Evolutionary conservation across 2,113 vertebrate species (phyloP).

Genomic region (Boulengeromyrus knoepffleri): DNA sequence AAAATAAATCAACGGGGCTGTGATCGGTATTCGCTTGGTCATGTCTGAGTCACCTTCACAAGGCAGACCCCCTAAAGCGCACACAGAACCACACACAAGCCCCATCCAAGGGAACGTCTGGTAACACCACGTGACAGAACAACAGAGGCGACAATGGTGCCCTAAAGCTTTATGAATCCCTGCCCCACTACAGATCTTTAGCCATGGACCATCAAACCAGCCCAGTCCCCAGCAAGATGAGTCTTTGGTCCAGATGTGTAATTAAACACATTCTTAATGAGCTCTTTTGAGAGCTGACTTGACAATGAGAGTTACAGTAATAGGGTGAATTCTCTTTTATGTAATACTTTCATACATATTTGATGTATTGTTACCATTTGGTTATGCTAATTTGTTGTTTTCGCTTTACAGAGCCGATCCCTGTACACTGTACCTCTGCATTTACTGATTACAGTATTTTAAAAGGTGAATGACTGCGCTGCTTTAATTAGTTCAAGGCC

Average conservation of each 20-base stretch:
- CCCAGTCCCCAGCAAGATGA: not conserved
- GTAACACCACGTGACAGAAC: not conserved
- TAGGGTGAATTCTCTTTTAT: not conserved
- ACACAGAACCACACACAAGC: not conserved
- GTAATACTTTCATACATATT: not conserved
- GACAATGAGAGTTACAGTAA: not conserved
- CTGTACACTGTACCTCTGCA: not conserved
- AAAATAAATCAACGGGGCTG: not conserved
- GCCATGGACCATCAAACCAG: slow-evolving; percentile 18
- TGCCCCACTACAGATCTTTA: slow-evolving; percentile 4
- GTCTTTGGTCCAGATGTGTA: not conserved
- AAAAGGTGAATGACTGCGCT: slow-evolving; percentile 30
- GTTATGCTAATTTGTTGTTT: not conserved
- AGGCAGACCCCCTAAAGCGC: not conserved
- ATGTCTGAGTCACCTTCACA: not conserved
- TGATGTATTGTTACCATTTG: not conserved
- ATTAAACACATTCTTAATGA: not conserved
- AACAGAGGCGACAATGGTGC: not conserved
- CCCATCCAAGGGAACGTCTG: not conserved
- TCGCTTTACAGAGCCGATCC: not conserved
- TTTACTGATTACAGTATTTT: not conserved
- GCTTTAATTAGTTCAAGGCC: slow-evolving; percentile 47
- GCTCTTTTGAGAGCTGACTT: not conserved
- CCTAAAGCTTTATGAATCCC: slow-evolving; percentile 21
- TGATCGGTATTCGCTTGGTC: too few species aligned